Base-by-base conservation (phyloP, 2,888 invertebrate genomes). In the Apodemia mormo region DNA sequence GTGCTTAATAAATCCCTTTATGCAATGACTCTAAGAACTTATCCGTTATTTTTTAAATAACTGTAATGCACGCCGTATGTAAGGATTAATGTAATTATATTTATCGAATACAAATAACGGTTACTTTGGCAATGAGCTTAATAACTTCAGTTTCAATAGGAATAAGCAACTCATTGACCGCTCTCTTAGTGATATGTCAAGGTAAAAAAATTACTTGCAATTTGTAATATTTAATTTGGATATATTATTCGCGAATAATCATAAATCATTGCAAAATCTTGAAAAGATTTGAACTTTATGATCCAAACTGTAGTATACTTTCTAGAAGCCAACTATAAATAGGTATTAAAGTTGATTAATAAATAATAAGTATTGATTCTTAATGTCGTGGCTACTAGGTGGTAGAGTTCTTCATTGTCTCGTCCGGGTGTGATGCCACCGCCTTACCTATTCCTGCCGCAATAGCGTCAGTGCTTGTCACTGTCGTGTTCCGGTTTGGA, bases 201-300 rank as follows among this genome's bases (percentile, higher is more conserved):
- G 61, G 61, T 61, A 14, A 61, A 33, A 61, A 37, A 14, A 56
- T 10, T 29, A 58, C n/a, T 52, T 58, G 30, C 12, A 58, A 37
- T 61, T 61, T 37, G 61, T 61, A 61, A 61, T 37, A 61, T 61
- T 61, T 61, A 61, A 37, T 61, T 61, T 33, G 61, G 61, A 37
- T 7, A 61, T 33, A 61, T 61, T 61, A 61, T 37, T 61, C 14
- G 61, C 37, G 3, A 61, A 37, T 61, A 14, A 33, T 61, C 61
- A 61, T 61, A 12, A 61, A 61, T 37, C 61, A 37, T 14, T 14
- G 30, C 12, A 58, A 58, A 58, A 12, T 14, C 58, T 58, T 58
- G 29, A 30, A 45, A 2, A 45, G 45, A 49, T 49, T 49, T 12
- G 49, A 49, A 49, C 12, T 49, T 49, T 49, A 58, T 29, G 3